Base-by-base conservation (phyloP, 2,113 vertebrate genomes). In the Motacilla alba region DNA sequence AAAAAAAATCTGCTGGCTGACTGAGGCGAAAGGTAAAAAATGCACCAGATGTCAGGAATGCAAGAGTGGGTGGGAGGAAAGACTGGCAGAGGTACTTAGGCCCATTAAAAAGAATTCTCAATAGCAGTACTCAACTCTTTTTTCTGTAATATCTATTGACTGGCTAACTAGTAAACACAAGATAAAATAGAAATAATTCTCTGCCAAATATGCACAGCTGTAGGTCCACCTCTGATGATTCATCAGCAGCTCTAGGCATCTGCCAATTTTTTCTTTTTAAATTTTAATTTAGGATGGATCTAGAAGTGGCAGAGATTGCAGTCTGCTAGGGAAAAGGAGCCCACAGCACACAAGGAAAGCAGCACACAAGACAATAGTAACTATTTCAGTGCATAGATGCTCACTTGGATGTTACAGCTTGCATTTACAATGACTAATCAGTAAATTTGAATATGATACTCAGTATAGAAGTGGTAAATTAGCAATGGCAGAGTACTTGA, bases 381-480 rank as follows among this genome's bases (percentile, higher is more conserved):
- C 91, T 91, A 95, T 96, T 96, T 95, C 79, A 88, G 93, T 49
- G 74, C 89, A 87, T 72, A 92, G 94, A 83, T 64, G 70, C 39
- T 92, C 2, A 4, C 78, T 69, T 91, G 84, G 93, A 88, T 95
- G 87, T 46, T 70, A 77, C 82, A 95, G 84, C 87, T 87, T 73
- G 63, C 79, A 87, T 87, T 88, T 91, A 95, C 93, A 97, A 95
- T 97, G 90, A 86, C 82, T 96, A 95, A 96, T 97, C 94, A 96
- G 94, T 44, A 95, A 93, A 95, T 91, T 14, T 95, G 88, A 93
- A 95, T 91, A 76, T 7, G 90, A 90, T 46, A 67, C 87, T 95
- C 77, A 91, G 88, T 85, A 91, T 53, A 95, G 75, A 93, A 95
- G 88, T 88, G 87, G 87, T 47, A 91, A 97, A 95, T 96, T 94